Evolutionary conservation across 1,140 invertebrate genomes (phyloP).

Genomic region (Drosophila yakuba): DNA sequence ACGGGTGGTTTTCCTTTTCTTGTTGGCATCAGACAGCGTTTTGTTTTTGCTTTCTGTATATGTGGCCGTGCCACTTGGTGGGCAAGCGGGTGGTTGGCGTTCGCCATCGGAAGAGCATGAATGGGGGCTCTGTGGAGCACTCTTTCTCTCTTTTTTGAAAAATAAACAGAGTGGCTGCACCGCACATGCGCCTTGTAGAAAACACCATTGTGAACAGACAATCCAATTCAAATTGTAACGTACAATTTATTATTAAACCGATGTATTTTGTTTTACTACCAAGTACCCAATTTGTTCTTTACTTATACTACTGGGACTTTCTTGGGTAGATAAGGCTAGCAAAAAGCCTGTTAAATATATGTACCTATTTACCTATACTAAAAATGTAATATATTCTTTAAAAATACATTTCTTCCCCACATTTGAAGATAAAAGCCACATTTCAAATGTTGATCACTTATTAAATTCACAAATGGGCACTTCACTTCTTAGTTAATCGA

Average conservation of each 20-base stretch:
- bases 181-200: conserved; percentile 37
- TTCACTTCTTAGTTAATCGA: neutral
- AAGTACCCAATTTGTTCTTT: too few relatives aligned
- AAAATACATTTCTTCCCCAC: too few relatives aligned
- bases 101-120: conserved; percentile 22
- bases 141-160: conserved; percentile 18
- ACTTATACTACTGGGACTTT: too few relatives aligned
- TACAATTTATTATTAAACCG: too few relatives aligned
- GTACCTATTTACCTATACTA: too few relatives aligned
- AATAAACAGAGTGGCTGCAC: conserved; percentile 44
- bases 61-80: conserved; percentile 17
- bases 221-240: neutral
- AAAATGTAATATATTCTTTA: too few relatives aligned
- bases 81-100: conserved; percentile 18
- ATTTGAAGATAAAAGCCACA: too few relatives aligned
- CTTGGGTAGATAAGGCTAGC: too few relatives aligned
- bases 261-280: too few relatives aligned
- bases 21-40: conserved; percentile 32
- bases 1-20: conserved; percentile 11
- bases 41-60: conserved; percentile 48
- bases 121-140: conserved; percentile 16
- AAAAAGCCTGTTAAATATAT: too few relatives aligned
- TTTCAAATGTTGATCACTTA: neutral
- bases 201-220: neutral
- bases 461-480: neutral